Conservation (phyloP, 1,140 invertebrate genomes). For the Aphelenchoides besseyi region DNA sequence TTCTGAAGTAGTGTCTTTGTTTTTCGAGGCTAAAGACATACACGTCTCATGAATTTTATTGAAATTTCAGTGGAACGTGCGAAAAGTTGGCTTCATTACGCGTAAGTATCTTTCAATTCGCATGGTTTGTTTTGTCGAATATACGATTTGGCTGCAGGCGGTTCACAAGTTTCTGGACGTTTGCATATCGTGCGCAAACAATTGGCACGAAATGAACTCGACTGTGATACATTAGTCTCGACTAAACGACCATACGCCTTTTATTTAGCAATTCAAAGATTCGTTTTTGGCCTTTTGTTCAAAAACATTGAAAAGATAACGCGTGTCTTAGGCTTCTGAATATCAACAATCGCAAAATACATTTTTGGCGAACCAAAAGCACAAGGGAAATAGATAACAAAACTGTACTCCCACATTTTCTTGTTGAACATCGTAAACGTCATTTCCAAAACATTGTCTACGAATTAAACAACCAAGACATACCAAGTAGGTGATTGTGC, state of each 20-base stretch:
- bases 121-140: background rate
- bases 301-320: constrained; percentile 1
- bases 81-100: background rate
- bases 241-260: too few relatives aligned
- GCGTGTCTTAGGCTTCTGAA: background rate
- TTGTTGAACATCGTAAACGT: background rate
- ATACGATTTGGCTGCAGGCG: background rate
- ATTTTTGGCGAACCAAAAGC: background rate
- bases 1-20: background rate
- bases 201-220: background rate
- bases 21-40: too few relatives aligned
- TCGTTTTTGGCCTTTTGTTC: background rate
- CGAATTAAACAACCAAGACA: constrained; percentile 24
- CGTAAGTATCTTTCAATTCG: background rate
- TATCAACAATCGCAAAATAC: background rate
- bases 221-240: background rate
- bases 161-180: background rate
- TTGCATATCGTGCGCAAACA: background rate
- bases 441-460: constrained; percentile 14
- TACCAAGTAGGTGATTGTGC: constrained; percentile 60
- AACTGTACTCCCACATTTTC: background rate
- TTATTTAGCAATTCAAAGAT: too few relatives aligned
- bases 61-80: background rate
- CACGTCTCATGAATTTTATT: constrained; percentile 22
- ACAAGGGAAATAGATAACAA: constrained; percentile 14